Percentiles rank a stretch among this genome's conserved stretches.
phyloP scores from a whole-genome alignment of 2,797 vertebrate genomes.

The Microctenopoma steveboyesi region DNA sequence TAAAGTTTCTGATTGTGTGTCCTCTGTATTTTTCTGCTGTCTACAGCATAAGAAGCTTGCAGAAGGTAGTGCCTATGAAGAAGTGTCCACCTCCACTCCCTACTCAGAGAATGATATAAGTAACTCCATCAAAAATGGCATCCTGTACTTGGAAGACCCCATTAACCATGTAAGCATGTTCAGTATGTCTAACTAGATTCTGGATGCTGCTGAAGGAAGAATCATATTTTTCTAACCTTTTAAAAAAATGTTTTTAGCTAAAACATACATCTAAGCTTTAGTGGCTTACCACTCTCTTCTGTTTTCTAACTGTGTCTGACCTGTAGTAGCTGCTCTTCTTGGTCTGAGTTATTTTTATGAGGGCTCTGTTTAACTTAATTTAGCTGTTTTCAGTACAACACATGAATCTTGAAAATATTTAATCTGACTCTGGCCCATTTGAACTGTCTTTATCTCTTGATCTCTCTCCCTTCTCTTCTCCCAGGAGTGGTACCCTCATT shows the following conservation, averaged over 20 bases:
- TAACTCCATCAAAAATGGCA: conserved; percentile 99
- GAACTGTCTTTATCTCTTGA: conserved; percentile 3
- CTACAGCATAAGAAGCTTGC: conserved; percentile 98
- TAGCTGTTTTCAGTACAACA: conserved; percentile 29
- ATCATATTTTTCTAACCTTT: not conserved
- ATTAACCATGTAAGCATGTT: conserved; percentile 90
- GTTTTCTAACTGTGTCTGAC: not conserved
- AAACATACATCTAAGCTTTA: not conserved
- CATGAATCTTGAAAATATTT: conserved; percentile 55
- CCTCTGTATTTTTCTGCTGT: not conserved
- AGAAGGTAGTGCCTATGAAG: conserved; percentile 96
- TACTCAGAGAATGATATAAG: conserved; percentile 99
- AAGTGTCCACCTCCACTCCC: conserved; percentile 91
- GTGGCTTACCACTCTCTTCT: not conserved
- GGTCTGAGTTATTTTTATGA: not conserved
- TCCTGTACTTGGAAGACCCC: conserved; percentile 96
- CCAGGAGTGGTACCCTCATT: conserved; percentile 98
- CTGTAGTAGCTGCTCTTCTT: not conserved
- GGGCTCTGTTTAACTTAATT: not conserved
- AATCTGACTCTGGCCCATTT: conserved; percentile 2
- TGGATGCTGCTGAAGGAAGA: not conserved
- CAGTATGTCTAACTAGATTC: not conserved
- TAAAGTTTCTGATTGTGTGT: conserved; percentile 12
- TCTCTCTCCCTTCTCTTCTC: not conserved
- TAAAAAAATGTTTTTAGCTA: not conserved